Percentiles rank a stretch among this genome's conserved stretches.
Conservation (phyloP, 2,113 vertebrate species). For the Rhinolophus ferrumequinum region DNA sequence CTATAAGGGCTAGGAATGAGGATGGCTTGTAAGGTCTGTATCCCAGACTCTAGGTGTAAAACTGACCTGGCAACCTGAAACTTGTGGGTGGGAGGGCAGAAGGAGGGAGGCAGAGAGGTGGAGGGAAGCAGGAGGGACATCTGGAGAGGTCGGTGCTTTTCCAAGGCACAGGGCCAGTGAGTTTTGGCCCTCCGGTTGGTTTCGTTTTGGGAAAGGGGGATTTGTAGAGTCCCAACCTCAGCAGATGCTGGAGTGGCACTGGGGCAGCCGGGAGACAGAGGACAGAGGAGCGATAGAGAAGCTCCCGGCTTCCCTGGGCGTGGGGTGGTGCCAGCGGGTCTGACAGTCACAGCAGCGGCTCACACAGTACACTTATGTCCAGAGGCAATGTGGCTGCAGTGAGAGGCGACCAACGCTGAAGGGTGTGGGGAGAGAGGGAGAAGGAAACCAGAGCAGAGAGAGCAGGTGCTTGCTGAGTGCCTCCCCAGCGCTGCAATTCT, state of each 20-base stretch:
- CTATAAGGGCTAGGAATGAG: fast-evolving
- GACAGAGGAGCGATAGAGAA: neutral
- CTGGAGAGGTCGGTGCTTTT: neutral
- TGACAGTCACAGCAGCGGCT: neutral
- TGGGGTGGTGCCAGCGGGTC: fast-evolving
- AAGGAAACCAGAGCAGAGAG: neutral
- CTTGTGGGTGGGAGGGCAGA: neutral
- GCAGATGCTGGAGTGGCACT: neutral
- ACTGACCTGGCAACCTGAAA: neutral
- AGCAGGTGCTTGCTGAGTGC: fast-evolving
- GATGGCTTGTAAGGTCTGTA: fast-evolving
- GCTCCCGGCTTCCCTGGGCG: neutral
- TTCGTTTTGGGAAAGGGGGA: fast-evolving
- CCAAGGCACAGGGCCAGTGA: fast-evolving
- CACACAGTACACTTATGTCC: fast-evolving
- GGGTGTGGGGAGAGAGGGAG: fast-evolving
- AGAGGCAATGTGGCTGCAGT: fast-evolving
- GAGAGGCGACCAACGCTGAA: too few relatives aligned
- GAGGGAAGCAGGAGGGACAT: neutral
- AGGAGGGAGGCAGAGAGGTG: too few relatives aligned
- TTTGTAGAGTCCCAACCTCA: neutral
- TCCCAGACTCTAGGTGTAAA: neutral
- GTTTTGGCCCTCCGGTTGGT: too few relatives aligned
- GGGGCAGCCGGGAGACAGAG: neutral
- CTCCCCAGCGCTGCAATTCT: neutral